Conservation (phyloP, 2,113 vertebrate genomes). For the Elephas maximus region DNA sequence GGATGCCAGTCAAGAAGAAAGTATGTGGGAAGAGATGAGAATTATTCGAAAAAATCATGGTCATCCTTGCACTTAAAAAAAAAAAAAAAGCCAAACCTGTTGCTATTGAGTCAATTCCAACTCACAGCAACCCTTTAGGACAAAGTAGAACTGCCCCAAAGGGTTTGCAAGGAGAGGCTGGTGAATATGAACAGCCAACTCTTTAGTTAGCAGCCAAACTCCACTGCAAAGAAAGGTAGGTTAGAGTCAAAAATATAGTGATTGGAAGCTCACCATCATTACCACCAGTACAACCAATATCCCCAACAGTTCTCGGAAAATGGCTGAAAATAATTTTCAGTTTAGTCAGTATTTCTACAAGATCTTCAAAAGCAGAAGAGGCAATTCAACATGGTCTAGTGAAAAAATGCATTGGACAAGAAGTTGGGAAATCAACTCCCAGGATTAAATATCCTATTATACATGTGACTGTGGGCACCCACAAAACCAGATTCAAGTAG, state of each 20-base stretch:
- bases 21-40: slow-evolving; percentile 69
- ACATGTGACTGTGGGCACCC: background rate
- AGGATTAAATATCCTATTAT: background rate
- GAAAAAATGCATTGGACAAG: background rate
- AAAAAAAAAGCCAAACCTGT: background rate
- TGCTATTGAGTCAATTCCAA: too few relatives aligned
- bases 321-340: background rate
- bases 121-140: too few relatives aligned
- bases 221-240: background rate
- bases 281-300: background rate
- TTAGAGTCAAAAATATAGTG: background rate
- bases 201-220: too few relatives aligned
- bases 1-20: slow-evolving; percentile 77
- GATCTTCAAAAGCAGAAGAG: slow-evolving; percentile 10
- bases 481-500: background rate
- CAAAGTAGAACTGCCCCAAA: background rate
- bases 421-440: background rate
- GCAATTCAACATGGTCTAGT: background rate
- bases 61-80: background rate
- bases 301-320: background rate
- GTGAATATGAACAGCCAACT: too few relatives aligned
- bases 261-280: background rate
- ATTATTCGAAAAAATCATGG: slow-evolving; percentile 34
- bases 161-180: too few relatives aligned
- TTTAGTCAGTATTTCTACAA: too few relatives aligned